phyloP scores from a whole-genome alignment of 2,113 vertebrate genomes.

The Chionomys nivalis region DNA sequence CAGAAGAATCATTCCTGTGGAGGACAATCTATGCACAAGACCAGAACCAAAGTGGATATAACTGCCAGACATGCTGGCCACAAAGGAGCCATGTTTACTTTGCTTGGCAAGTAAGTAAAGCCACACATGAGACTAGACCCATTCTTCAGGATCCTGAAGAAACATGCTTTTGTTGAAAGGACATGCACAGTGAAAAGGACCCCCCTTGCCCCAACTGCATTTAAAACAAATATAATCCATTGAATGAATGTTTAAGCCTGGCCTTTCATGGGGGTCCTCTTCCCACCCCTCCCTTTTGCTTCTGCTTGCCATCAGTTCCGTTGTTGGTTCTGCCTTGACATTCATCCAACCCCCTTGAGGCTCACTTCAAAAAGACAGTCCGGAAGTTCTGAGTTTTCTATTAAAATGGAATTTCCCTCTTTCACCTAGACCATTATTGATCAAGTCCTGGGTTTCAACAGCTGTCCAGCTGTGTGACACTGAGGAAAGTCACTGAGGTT shows the following conservation, averaged over 20 bases:
- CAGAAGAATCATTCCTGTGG: neutral
- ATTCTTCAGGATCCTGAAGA: neutral
- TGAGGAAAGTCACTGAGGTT: neutral
- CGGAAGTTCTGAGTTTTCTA: neutral
- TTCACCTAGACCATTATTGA: neutral
- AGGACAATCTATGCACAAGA: rapidly evolving
- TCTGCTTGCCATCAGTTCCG: neutral
- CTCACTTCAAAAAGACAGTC: neutral
- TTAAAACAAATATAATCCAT: neutral
- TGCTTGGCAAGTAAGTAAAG: neutral
- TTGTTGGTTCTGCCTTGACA: neutral
- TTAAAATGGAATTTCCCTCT: neutral
- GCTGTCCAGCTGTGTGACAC: neutral
- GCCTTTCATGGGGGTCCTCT: neutral
- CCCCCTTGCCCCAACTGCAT: neutral
- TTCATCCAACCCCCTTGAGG: neutral
- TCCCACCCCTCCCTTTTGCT: neutral
- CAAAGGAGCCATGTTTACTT: neutral
- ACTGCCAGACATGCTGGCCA: too few relatives aligned
- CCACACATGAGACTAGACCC: neutral
- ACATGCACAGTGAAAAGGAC: neutral
- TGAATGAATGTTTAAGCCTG: neutral
- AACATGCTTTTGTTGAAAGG: neutral
- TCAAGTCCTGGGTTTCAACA: neutral
- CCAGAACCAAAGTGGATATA: neutral